Base-by-base conservation (phyloP, 2,888 invertebrate species). In the Ichneumon xanthorius region DNA sequence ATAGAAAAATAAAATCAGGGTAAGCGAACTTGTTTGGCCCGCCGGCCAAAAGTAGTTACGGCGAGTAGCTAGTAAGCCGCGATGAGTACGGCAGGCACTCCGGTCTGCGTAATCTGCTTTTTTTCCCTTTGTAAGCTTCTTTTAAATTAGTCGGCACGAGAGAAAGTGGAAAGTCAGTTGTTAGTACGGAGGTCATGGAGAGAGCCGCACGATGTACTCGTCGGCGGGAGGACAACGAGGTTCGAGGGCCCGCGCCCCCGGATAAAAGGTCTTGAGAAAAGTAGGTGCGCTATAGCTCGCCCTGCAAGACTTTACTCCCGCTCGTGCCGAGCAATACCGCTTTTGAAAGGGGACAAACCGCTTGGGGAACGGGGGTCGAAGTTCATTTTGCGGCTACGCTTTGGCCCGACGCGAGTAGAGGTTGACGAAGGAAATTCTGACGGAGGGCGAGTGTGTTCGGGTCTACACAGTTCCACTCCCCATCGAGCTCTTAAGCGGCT, bases 341-440 rank as follows among this genome's bases (percentile, higher is more conserved):
- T 58, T 37, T 77, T 67, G n/a, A 76, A 80, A 75, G 76, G 55
- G 26, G 73, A 33, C 50, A 55, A 61, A 58, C 78, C 76, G 71
- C 75, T 72, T 61, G 55, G 14, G 16, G 45, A 71, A 58, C 77
- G 33, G 55, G 78, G 73, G 68, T 68, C 73, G 67, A 85, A 88
- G 83, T 87, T 87, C 86, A 83, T 86, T 87, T 79, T 70, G 70
- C 80, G 73, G 78, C 72, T 19, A 61, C 73, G 63, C 80, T 30
- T 45, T 33, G 40, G 71, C 48, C 22, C n/a, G 67, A 40, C 9
- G 26, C n/a, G 58, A n/a, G 5, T 53, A 79, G 45, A 65, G 81
- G 79, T 68, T 50, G 40, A 55, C 65, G 50, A 67, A 45, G 50
- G 63, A 50, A 37, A 76, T 76, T 76, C 50, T 16, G 63, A 76